Evolutionary conservation across 37 sponge, comb jelly and placozoan species (phyloP), one percentile per base, ranked within the genome.

Genomic region (Oscarella lobularis): DNA sequence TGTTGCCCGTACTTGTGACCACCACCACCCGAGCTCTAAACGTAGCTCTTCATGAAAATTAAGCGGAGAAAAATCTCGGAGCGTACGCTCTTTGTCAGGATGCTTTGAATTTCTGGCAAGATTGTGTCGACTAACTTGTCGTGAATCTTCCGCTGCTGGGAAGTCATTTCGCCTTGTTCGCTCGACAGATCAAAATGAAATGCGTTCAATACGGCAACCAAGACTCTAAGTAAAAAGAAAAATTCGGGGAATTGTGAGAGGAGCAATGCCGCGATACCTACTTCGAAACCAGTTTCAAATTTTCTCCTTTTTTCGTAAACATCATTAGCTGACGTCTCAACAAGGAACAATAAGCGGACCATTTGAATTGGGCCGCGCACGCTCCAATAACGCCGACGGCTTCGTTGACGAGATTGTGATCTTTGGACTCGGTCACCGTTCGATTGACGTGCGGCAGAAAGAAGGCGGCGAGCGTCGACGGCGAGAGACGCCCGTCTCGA

Each of bases 131-230:
- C 60, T 48, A 9, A 48, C 60, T 20, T 9, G 60, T 27, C 20
- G 60, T 48, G 60, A 48, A 48, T 48, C 60, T 48, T 48, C 60
- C 20, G 60, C 60, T 48, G 60, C 9, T 48, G 14, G 60, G 60
- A 48, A 9, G 14, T 20, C 60, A 27, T 48, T 9, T 27, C 14
- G 60, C n/a, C n/a, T n/a, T n/a, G n/a, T n/a, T n/a, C n/a, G n/a
- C n/a, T n/a, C 36, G 77, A 76, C 38, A 87, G 39, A 40, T 82
- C 80, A 78, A 91, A 88, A 68, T 91, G 92, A 55, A 91, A 91
- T 34, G 35, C 41, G 71, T 88, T 82, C 38, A 91, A 66, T 76
- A 91, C 66, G 0, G 77, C 90, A 31, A 87, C 83, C 72, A 91
- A 78, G 66, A 76, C 80, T 41, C 92, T 91, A 67, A 35, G n/a